A percentile compares a stretch with the other conserved stretches of the same genome.
These are phyloP conservation scores for Euzetes globulus DNA, from an alignment of 2,888 invertebrate species.

Conservation along the genomic window DNA sequence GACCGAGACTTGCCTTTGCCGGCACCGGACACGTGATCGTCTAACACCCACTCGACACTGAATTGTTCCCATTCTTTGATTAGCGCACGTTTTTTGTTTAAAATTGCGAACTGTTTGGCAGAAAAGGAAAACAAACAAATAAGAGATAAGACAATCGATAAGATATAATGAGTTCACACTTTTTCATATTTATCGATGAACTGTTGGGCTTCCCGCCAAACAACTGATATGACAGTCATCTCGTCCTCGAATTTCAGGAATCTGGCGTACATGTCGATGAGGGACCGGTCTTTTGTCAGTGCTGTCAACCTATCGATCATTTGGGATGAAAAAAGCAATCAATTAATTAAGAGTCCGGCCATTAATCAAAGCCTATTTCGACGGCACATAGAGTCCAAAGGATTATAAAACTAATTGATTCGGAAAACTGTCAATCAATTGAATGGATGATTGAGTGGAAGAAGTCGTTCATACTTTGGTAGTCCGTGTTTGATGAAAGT, in stretches of 20 bases:
- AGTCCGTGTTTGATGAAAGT: slow-evolving; percentile 55
- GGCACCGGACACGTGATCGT: slow-evolving; percentile 23
- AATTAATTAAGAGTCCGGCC: background rate
- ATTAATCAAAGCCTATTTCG: background rate
- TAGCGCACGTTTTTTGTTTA: slow-evolving; percentile 26
- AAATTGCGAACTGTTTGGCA: slow-evolving; percentile 28
- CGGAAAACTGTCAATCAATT: background rate
- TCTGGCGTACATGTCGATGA: slow-evolving; percentile 41
- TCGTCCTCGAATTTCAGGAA: slow-evolving; percentile 56
- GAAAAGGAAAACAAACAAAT: no score
- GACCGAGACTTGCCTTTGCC: background rate
- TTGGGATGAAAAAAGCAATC: no score
- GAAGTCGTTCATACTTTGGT: slow-evolving; percentile 42
- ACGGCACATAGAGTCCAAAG: background rate
- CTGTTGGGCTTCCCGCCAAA: slow-evolving; percentile 55
- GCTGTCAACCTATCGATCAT: slow-evolving; percentile 14
- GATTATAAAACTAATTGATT: background rate
- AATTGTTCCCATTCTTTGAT: slow-evolving; percentile 31
- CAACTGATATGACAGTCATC: slow-evolving; percentile 54
- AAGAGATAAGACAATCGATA: background rate
- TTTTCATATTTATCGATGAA: slow-evolving; percentile 53
- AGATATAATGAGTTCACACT: slow-evolving; percentile 37
- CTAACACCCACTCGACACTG: slow-evolving; percentile 26
- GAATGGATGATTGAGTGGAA: background rate
- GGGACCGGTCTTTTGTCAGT: slow-evolving; percentile 27